Conservation (phyloP, 2,797 vertebrate genomes). For the Euphonia xanthogaster region DNA sequence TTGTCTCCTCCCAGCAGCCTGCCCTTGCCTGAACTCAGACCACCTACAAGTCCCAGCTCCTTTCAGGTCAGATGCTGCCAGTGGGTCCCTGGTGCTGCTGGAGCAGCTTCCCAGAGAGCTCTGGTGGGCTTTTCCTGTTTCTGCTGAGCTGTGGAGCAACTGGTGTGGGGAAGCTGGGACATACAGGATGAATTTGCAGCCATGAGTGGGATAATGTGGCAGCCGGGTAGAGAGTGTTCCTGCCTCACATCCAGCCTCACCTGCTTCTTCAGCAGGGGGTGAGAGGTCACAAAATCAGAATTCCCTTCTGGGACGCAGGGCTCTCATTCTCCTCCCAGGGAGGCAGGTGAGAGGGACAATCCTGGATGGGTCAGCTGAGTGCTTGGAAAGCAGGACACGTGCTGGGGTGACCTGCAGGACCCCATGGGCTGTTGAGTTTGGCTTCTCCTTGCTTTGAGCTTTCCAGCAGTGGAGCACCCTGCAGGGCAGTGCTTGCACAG, state of each 20-base stretch:
- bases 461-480: neutral
- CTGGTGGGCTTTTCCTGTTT: neutral
- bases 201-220: fast-evolving
- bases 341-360: neutral
- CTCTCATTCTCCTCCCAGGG: fast-evolving
- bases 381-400: neutral
- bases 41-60: neutral
- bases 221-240: fast-evolving
- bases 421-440: neutral
- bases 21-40: neutral
- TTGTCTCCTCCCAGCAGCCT: slow-evolving; percentile 9
- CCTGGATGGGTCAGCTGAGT: neutral
- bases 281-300: neutral
- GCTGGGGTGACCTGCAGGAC: neutral
- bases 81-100: neutral
- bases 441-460: neutral
- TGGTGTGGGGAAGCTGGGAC: neutral
- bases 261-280: neutral
- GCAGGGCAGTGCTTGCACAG: fast-evolving
- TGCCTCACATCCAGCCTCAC: neutral
- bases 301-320: neutral
- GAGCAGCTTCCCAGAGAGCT: neutral
- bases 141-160: neutral
- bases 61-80: neutral
- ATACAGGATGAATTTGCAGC: neutral